Base-by-base conservation (phyloP, 1,140 invertebrate genomes). In the Solenopsis invicta region DNA sequence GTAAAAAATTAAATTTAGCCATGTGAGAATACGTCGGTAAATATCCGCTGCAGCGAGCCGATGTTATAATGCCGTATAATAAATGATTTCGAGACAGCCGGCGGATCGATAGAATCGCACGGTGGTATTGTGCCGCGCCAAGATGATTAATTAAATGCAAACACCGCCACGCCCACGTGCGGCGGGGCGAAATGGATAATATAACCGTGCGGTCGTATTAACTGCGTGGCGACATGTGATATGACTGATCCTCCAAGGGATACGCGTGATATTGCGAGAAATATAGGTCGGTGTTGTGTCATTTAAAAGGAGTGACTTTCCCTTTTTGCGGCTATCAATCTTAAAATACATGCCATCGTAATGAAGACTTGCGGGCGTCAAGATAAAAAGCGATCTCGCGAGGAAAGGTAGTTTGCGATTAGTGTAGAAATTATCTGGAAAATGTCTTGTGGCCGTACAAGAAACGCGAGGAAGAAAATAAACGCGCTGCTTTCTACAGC, bases 101-200 rank as follows among this genome's bases (percentile, higher is more conserved):
- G 48, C 34, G 48, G 77, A 82, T 72, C 67, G 77, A 59, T 72
- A 74, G 45, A 54, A 34, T 88, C 76, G 54, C 56, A 41, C 56
- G 66, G 41, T 56, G 56, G 59, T 72, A 86, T 56, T 54, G 74
- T 54, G 16, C 61, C 66, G 29, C 45, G 52, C 24, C 52, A 21
- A 80, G 66, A 64, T 74, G 88, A 90, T 90, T 90, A 90, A 90
- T 90, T 84, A 85, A 87, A 89, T 77, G 88, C 88, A 87, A 89
- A 89, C 84, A 87, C n/a, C 37, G 62, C 89, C 89, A 90, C 88
- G 78, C 88, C 89, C 87, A 52, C 24, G 37, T 81, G 16, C 56
- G 77, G 21, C n/a, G 18, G 56, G 37, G 24, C 18, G n/a, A 12
- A 8, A 21, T 41, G 64, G 56, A 21, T 29, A 13, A 34, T 62